These are phyloP conservation scores for Altica lythri DNA, from an alignment of 2,888 invertebrate species.

Conservation along the genomic window DNA sequence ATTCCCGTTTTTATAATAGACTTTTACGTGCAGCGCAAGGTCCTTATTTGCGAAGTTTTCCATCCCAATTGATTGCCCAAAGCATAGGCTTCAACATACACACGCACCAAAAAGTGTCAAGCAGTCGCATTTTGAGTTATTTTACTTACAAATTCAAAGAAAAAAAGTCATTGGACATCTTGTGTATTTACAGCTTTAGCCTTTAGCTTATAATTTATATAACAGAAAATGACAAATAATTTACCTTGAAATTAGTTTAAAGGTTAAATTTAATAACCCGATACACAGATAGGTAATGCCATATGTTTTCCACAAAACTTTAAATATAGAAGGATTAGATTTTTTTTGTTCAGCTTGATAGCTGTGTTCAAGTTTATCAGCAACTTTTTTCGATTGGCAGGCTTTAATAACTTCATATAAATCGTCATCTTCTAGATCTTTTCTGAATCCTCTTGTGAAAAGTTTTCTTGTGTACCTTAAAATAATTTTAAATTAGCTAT, in stretches of 20 bases:
- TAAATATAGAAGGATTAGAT: constrained; percentile 38
- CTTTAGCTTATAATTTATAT: constrained; percentile 56
- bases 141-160: no score
- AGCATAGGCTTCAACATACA: no score
- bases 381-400: constrained; percentile 46
- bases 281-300: constrained; percentile 37
- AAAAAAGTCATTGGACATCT: no score
- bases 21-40: no score
- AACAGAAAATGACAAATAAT: constrained; percentile 1
- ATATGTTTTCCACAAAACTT: constrained; percentile 43
- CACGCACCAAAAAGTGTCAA: no score
- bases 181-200: no score
- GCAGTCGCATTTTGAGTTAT: no score
- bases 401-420: constrained; percentile 62
- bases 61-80: no score
- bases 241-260: constrained; percentile 25
- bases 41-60: no score
- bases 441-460: constrained; percentile 66
- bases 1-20: no score
- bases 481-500: neutral
- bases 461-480: constrained; percentile 70
- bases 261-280: constrained; percentile 35
- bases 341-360: constrained; percentile 42
- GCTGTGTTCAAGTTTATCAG: constrained; percentile 49
- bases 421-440: constrained; percentile 67